A percentile compares a stretch with the other conserved stretches of the same genome.
Conservation (phyloP, 1,140 invertebrate species). For the Pseudomyrmex flavicornis region DNA sequence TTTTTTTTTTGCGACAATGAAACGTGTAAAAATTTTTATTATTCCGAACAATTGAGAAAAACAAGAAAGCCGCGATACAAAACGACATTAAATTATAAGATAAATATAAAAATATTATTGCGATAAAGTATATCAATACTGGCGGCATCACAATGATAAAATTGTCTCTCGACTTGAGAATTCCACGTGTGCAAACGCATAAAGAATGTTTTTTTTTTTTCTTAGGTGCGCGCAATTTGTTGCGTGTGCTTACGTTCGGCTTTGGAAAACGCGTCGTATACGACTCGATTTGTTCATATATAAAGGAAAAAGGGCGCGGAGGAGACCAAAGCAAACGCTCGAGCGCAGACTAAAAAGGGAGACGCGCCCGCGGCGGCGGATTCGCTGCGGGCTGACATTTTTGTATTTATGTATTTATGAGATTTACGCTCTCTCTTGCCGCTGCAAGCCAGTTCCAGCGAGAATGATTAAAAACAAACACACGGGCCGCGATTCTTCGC, state of each 20-base stretch:
- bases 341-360: conserved; percentile 18
- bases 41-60: no score
- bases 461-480: conserved; percentile 85
- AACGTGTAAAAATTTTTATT: no score
- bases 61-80: no score
- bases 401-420: conserved; percentile 84
- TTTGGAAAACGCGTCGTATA: conserved; percentile 17
- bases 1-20: neutral
- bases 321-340: conserved; percentile 52
- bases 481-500: conserved; percentile 62
- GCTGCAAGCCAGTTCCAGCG: conserved; percentile 62
- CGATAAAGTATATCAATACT: no score
- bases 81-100: no score
- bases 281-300: conserved; percentile 15
- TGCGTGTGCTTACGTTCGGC: conserved; percentile 2
- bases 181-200: no score
- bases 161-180: neutral
- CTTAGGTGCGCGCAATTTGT: neutral
- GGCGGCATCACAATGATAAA: neutral
- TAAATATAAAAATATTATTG: no score
- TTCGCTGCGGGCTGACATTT: conserved; percentile 75
- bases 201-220: neutral
- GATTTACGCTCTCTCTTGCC: conserved; percentile 77
- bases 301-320: conserved; percentile 9
- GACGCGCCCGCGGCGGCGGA: conserved; percentile 47